Evolutionary conservation across 2,113 vertebrate species (phyloP).

Genomic region (Neogale vison): DNA sequence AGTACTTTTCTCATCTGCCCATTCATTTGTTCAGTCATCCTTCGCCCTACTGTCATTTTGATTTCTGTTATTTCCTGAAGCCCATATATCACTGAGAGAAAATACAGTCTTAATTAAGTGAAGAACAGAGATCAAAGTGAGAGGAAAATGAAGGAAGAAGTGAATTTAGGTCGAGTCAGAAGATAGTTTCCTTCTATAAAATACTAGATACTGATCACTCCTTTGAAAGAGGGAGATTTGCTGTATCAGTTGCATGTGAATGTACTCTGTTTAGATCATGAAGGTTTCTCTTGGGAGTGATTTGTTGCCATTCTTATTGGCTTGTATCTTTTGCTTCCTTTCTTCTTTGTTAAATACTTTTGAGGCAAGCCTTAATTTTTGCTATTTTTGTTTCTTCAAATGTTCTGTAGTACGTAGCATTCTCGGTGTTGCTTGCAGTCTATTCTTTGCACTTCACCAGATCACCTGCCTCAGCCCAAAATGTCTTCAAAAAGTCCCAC

Average conservation of each 20-base stretch:
- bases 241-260: background rate
- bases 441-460: background rate
- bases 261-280: background rate
- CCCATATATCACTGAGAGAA: background rate
- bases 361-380: background rate
- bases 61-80: background rate
- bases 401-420: background rate
- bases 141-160: background rate
- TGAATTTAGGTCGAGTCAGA: background rate
- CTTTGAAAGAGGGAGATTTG: background rate
- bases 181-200: background rate
- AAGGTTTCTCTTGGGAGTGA: background rate
- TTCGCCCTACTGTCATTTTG: background rate
- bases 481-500: background rate
- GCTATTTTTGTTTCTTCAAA: background rate
- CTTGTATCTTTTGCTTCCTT: background rate
- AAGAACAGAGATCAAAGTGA: background rate
- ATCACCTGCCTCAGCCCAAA: background rate
- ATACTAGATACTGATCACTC: background rate
- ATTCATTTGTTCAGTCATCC: background rate
- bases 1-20: background rate
- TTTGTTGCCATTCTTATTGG: background rate
- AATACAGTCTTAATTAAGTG: background rate
- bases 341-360: background rate
- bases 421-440: background rate